These are phyloP conservation scores for Lochmaea crataegi DNA, from an alignment of 2,888 invertebrate species.

Conservation along the genomic window DNA sequence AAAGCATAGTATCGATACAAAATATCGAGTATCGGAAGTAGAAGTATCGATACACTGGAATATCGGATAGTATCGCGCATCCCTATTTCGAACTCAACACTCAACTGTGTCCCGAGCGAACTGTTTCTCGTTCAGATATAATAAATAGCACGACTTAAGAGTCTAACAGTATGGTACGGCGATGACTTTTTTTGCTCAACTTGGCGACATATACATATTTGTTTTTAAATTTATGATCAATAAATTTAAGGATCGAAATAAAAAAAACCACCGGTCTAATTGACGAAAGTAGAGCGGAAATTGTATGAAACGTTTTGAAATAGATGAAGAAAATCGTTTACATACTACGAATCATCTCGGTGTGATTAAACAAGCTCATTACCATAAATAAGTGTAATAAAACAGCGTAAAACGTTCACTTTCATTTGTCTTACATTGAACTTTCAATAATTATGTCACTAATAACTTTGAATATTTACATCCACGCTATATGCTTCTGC, in stretches of 20 bases:
- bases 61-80: no score
- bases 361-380: conserved; percentile 9
- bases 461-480: conserved; percentile 33
- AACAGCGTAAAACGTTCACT: conserved; percentile 37
- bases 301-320: conserved; percentile 6
- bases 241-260: background rate
- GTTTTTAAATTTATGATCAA: background rate
- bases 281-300: conserved; percentile 17
- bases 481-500: conserved; percentile 4
- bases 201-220: background rate
- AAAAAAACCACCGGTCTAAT: background rate
- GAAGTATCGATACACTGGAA: no score
- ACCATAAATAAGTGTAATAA: conserved; percentile 26
- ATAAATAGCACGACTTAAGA: no score
- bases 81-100: no score
- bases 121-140: no score
- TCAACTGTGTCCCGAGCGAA: no score
- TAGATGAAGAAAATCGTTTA: conserved; percentile 8
- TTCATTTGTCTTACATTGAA: conserved; percentile 45
- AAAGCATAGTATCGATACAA: no score
- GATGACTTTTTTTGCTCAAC: no score
- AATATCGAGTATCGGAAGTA: no score
- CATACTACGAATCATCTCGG: conserved; percentile 18
- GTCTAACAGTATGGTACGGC: no score
- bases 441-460: conserved; percentile 46